Evolutionary conservation across 92 coral and sea anemone species (phyloP), one percentile per base, ranked within the genome.

Genomic region (Epizoanthus rinbou): DNA sequence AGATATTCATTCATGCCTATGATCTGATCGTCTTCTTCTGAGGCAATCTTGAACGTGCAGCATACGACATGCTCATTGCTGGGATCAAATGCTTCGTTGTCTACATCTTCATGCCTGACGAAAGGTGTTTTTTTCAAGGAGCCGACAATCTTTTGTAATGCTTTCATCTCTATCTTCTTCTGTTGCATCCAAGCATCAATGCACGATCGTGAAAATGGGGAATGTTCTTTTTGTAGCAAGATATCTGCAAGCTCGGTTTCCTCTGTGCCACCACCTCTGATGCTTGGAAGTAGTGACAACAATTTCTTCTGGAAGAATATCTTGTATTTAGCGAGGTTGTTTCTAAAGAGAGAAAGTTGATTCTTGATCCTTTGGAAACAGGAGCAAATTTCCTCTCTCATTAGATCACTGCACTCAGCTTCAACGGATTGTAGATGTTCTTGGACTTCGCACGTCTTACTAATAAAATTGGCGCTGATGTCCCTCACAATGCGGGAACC

Each of bases 331-430:
- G 56, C 16, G 15, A 81, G 22, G 13, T 23, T 68, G 45, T 19
- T 78, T 64, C 53, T 69, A 71, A 85, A 85, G 28, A 39, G 3
- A 13, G 35, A 21, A 31, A 85, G 75, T 35, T 78, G 85, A 22
- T 16, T 85, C 57, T 79, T 79, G 69, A 85, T 37, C 22, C 67
- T 47, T 33, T 63, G 85, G 72, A 78, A 85, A 19, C n/a, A 41
- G 16, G 54, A 45, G 24, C 88, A 75, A 21, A 75, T 39, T 14
- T 85, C 84, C 5, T 85, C 83, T 31, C 62, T 76, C 54, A 79
- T 23, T 79, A 85, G 45, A 71, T 85, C 88, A 69, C 62, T 78
- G 69, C 88, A 85, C 50, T 41, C 58, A 16, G 88, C 79, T 67
- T 54, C 78, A 13, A 69, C 73, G 35, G 8, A 75, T 25, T 65